Conservation (phyloP, 2,113 vertebrate genomes). For the Proteles cristata region DNA sequence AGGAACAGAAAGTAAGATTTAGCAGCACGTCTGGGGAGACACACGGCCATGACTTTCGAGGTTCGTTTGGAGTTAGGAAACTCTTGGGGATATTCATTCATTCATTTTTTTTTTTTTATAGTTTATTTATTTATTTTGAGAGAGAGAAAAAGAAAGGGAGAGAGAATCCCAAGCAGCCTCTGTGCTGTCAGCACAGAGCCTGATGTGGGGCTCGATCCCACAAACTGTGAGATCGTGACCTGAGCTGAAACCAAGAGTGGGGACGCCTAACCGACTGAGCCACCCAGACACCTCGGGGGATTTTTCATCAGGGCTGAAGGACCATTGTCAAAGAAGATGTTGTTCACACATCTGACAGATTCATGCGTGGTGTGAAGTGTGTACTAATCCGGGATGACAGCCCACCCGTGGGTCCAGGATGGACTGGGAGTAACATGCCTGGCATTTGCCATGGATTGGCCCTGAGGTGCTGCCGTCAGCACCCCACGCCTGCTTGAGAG, state of each 20-base stretch:
- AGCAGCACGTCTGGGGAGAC: not conserved
- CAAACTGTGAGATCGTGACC: too few relatives aligned
- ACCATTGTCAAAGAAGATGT: not conserved
- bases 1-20: not conserved
- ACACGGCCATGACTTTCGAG: not conserved
- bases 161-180: too few relatives aligned
- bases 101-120: too few relatives aligned
- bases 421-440: not conserved
- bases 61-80: not conserved
- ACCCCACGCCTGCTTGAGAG: not conserved
- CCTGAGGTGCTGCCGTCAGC: not conserved
- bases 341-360: not conserved
- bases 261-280: too few relatives aligned
- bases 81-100: not conserved
- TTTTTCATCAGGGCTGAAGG: not conserved
- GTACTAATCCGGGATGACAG: rapidly evolving
- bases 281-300: too few relatives aligned
- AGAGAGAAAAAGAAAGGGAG: too few relatives aligned
- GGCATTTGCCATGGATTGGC: too few relatives aligned
- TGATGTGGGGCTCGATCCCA: too few relatives aligned
- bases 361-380: rapidly evolving
- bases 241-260: too few relatives aligned
- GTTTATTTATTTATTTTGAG: too few relatives aligned
- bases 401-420: not conserved
- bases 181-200: too few relatives aligned